Conservation (phyloP, 2,797 vertebrate genomes). For the Dallia pectoralis region DNA sequence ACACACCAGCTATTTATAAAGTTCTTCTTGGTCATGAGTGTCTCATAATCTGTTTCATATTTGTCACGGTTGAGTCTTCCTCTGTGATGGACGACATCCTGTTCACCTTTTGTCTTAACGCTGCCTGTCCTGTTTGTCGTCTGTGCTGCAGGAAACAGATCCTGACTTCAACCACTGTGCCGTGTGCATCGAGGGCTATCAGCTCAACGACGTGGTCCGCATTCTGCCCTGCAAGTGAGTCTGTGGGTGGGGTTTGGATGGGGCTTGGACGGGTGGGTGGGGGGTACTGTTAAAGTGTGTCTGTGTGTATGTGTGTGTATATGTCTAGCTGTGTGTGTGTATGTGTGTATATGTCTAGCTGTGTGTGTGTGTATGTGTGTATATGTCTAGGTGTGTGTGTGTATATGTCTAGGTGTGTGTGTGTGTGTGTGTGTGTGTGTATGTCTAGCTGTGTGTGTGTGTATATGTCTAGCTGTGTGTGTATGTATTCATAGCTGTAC, state of each 20-base stretch:
- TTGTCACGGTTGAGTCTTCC: not conserved
- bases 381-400: not conserved
- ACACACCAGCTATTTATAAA: not conserved
- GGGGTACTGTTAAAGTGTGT: not conserved
- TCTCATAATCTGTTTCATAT: not conserved
- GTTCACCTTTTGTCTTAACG: not conserved
- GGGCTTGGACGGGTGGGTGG: not conserved
- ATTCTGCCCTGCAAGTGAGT: slow-evolving; percentile 98
- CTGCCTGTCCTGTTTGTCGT: not conserved
- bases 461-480: not conserved
- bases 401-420: not conserved
- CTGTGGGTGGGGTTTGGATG: not conserved
- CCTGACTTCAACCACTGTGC: slow-evolving; percentile 98
- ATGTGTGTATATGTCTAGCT: not conserved
- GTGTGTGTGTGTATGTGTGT: not conserved
- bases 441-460: not conserved
- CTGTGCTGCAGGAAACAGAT: slow-evolving; percentile 86
- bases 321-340: not conserved
- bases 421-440: slow-evolving; percentile 2
- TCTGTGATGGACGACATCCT: not conserved
- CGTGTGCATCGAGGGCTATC: slow-evolving; percentile 96
- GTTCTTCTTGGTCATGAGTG: not conserved
- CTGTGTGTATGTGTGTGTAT: too few relatives aligned
- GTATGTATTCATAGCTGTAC: not conserved
- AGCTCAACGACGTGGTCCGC: slow-evolving; percentile 93